Percentiles rank a stretch among this genome's conserved stretches.
These are phyloP conservation scores for Ibidorhyncha struthersii DNA, from an alignment of 2,113 vertebrate species.

Conservation along the genomic window DNA sequence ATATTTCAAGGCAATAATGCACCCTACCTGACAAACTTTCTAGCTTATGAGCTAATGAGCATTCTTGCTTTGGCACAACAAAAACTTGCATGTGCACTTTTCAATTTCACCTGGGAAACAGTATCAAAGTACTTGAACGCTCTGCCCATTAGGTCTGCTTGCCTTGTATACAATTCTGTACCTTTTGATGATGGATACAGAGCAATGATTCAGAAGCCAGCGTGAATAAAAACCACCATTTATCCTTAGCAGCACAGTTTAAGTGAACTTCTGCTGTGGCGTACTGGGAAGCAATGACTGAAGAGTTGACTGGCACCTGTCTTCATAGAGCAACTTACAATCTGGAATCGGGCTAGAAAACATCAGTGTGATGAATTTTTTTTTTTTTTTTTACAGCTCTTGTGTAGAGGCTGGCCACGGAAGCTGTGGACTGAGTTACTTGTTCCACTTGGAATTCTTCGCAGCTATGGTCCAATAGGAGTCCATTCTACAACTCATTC, in stretches of 20 bases:
- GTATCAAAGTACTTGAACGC: not conserved
- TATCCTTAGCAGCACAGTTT: not conserved
- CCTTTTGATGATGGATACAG: not conserved
- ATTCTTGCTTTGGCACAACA: not conserved
- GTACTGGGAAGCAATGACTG: not conserved
- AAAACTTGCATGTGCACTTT: not conserved
- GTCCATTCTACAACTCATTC: not conserved
- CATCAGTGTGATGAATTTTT: accelerated
- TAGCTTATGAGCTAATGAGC: not conserved
- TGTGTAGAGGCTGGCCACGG: not conserved
- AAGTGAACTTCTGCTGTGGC: not conserved
- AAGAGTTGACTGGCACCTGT: not conserved
- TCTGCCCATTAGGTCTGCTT: not conserved
- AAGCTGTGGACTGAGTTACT: not conserved
- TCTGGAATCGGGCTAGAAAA: not conserved
- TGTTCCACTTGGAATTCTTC: not conserved
- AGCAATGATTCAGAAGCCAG: not conserved
- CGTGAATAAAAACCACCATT: not conserved
- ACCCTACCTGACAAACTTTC: not conserved
- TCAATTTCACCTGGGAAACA: not conserved
- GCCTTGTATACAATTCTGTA: no score
- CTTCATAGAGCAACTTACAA: not conserved
- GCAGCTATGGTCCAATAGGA: not conserved
- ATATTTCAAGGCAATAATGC: not conserved
- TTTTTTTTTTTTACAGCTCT: not conserved